Conservation (phyloP, 2,888 invertebrate species). For the Eurytoma californica region DNA sequence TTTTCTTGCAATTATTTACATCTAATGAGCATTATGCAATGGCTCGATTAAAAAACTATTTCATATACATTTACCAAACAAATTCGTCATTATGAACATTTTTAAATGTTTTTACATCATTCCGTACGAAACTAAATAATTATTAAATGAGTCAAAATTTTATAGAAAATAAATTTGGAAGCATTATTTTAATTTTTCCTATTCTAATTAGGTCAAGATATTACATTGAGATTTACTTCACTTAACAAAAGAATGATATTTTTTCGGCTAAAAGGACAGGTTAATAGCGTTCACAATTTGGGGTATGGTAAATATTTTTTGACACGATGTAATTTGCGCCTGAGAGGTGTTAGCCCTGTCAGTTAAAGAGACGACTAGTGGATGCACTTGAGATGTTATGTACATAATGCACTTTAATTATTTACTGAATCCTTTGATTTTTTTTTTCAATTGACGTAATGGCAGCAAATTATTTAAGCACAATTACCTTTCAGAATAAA, state of each 20-base stretch:
- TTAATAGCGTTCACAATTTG: constrained; percentile 20
- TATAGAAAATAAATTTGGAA: too few species aligned
- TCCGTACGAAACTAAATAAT: too few species aligned
- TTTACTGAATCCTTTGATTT: not conserved
- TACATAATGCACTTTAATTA: constrained; percentile 4
- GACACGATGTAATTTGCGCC: constrained; percentile 25
- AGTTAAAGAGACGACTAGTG: constrained; percentile 10
- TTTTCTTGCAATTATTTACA: too few species aligned
- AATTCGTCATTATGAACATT: too few species aligned
- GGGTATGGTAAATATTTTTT: constrained; percentile 24
- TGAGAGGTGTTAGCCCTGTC: constrained; percentile 26
- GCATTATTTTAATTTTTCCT: too few species aligned
- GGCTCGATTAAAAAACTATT: too few species aligned
- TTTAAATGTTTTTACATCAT: too few species aligned
- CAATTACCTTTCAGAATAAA: not conserved
- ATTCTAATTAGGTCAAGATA: too few species aligned
- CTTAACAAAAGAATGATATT: constrained; percentile 1
- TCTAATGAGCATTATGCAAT: too few species aligned
- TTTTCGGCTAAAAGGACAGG: constrained; percentile 19
- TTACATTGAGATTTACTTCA: too few species aligned
- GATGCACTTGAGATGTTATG: constrained; percentile 16
- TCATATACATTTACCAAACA: too few species aligned
- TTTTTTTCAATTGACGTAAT: constrained; percentile 16
- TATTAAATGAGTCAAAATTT: too few species aligned
- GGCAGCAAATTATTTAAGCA: not conserved